Base-by-base conservation (phyloP, 2,888 invertebrate genomes). In the Lucinisca nassula region DNA sequence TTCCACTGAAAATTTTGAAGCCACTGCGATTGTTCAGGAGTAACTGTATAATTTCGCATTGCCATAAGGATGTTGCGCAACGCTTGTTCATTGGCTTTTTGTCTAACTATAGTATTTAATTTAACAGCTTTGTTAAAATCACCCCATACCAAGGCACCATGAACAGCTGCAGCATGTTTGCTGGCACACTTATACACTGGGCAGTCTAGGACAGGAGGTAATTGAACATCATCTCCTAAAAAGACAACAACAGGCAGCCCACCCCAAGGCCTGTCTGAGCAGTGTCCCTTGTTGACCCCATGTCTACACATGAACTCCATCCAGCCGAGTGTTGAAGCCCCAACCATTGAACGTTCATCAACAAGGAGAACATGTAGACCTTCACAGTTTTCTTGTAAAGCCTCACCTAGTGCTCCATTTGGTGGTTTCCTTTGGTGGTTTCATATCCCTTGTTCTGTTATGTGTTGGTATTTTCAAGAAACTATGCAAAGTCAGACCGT, bases 391-490 rank as follows among this genome's bases (percentile, higher is more conserved):
- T 35, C 58, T 70, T 88, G 91, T 14, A 92, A 35, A 21, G 35
- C 30, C 78, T 81, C 58, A 27, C 90, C 90, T 30, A 30, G 67
- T 12, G 58, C 21, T 14, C 88, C 91, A 78, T 89, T 84, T 38
- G 89, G 91, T 14, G 82, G 79, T 55, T 51, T 80, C 90, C 88
- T 87, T 45, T 91, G 91, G 21, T 21, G 35, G 6, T 51, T 37
- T 55, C 14, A n/a, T n/a, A n/a, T 40, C 77, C 35, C 55, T 14
- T 30, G 6, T 45, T n/a, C n/a, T n/a, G n/a, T n/a, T n/a, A n/a
- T n/a, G n/a, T 45, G 87, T 88, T 37, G 90, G 88, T 32, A 90
- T 77, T 85, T 91, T 90, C 17, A 92, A 73, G 73, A 91, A 91
- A 45, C 86, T 89, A 73, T 90, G 89, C 10, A 88, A 17, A 6